A percentile compares a stretch with the other conserved stretches of the same genome.
Conservation (phyloP, 2,888 invertebrate species). For the Pelosia muscerda region DNA sequence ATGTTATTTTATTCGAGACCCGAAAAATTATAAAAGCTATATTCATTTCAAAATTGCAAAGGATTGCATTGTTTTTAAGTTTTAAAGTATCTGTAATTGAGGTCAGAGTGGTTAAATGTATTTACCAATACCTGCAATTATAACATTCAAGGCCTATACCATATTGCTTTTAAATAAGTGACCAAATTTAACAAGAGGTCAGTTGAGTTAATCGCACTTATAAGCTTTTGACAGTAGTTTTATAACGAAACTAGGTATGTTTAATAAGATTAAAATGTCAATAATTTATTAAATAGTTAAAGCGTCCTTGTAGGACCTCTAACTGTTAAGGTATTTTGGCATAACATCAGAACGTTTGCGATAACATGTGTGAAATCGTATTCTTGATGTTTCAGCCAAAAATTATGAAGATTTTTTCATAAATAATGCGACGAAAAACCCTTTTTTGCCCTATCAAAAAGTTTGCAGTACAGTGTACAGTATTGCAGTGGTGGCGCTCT, state of each 20-base stretch:
- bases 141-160: background rate
- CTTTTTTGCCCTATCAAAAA: no score
- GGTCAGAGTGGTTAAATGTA: background rate
- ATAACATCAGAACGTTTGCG: no score
- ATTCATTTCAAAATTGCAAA: background rate
- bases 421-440: no score
- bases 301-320: background rate
- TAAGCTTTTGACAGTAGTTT: background rate
- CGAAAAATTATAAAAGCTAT: background rate
- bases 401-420: no score
- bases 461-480: no score
- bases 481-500: no score
- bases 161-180: background rate
- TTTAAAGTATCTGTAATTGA: background rate
- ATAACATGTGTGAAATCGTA: no score
- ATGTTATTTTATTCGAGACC: no score
- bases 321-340: no score
- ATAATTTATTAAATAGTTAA: background rate
- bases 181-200: background rate
- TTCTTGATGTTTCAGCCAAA: no score
- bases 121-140: background rate
- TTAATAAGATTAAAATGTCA: background rate
- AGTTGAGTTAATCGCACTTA: background rate
- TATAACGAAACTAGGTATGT: background rate
- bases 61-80: background rate